A percentile compares a stretch with the other conserved stretches of the same genome.
Evolutionary conservation across 2,113 vertebrate species (phyloP).

Genomic region (Amia ocellicauda): DNA sequence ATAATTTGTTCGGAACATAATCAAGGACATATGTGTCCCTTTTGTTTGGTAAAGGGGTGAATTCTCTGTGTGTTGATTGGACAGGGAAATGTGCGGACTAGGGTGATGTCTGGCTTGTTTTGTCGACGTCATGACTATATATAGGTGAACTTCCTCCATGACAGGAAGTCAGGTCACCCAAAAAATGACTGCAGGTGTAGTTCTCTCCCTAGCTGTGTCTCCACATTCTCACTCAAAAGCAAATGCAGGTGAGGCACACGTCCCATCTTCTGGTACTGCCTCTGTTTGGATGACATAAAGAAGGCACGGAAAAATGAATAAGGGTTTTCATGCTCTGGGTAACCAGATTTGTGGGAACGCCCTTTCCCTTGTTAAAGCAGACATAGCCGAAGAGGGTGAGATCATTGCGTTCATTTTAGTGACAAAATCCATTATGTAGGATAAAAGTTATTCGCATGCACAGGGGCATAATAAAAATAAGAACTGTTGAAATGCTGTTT

Average conservation of each 20-base stretch:
- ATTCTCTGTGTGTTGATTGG: slow-evolving; percentile 1
- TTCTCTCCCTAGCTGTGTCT: too few relatives aligned
- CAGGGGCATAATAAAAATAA: slow-evolving; percentile 38
- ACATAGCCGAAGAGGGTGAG: slow-evolving; percentile 46
- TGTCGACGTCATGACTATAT: neutral
- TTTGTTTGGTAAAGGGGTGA: slow-evolving; percentile 15
- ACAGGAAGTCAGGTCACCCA: neutral
- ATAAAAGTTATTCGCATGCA: slow-evolving; percentile 45
- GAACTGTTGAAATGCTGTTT: slow-evolving; percentile 38
- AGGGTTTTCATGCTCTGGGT: slow-evolving; percentile 41
- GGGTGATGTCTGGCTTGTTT: slow-evolving; percentile 17
- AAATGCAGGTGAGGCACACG: too few relatives aligned
- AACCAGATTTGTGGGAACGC: slow-evolving; percentile 56
- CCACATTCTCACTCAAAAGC: too few relatives aligned
- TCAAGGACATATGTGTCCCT: slow-evolving; percentile 21
- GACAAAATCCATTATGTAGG: slow-evolving; percentile 48
- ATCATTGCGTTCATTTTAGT: slow-evolving; percentile 37
- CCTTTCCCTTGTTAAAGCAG: slow-evolving; percentile 52
- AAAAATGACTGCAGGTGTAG: too few relatives aligned
- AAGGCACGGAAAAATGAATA: slow-evolving; percentile 43
- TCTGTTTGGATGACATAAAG: too few relatives aligned
- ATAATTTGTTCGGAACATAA: slow-evolving; percentile 31
- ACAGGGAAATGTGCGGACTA: neutral
- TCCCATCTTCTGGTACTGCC: too few relatives aligned
- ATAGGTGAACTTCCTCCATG: slow-evolving; percentile 8